phyloP scores from a whole-genome alignment of 2,797 vertebrate genomes.

The Rhinichthys osculus region DNA sequence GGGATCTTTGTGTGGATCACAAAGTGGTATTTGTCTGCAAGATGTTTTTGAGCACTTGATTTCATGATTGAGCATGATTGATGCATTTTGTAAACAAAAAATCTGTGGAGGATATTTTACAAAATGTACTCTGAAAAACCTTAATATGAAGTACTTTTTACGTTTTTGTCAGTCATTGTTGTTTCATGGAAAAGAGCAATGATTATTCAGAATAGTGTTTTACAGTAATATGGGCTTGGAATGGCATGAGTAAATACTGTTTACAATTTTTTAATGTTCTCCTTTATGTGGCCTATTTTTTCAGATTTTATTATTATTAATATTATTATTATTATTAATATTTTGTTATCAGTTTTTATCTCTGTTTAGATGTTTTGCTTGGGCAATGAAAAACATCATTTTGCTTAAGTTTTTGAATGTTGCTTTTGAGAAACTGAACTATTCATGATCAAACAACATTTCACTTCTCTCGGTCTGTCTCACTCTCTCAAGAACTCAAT shows the following conservation, averaged over 20 bases:
- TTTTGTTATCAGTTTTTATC: too few species aligned
- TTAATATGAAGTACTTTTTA: neutral
- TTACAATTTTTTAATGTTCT: neutral
- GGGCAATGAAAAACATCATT: neutral
- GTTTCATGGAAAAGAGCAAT: neutral
- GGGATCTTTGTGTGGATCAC: too few species aligned
- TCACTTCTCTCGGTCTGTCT: conserved; percentile 11
- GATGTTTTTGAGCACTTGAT: neutral
- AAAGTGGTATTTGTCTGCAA: neutral
- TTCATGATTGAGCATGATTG: neutral
- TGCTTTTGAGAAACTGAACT: conserved; percentile 7
- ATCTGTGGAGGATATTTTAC: neutral
- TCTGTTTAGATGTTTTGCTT: neutral
- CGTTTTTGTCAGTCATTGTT: neutral
- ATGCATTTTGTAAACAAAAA: neutral
- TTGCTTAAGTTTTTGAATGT: neutral
- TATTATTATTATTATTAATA: too few species aligned
- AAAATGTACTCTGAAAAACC: neutral
- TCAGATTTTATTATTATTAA: neutral
- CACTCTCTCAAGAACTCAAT: neutral
- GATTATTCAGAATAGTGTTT: neutral
- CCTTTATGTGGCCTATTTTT: neutral
- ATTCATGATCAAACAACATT: conserved; percentile 15
- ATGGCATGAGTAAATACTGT: neutral
- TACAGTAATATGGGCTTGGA: neutral